Conservation (phyloP, 1,140 invertebrate species). For the Tyrophagus putrescentiae region DNA sequence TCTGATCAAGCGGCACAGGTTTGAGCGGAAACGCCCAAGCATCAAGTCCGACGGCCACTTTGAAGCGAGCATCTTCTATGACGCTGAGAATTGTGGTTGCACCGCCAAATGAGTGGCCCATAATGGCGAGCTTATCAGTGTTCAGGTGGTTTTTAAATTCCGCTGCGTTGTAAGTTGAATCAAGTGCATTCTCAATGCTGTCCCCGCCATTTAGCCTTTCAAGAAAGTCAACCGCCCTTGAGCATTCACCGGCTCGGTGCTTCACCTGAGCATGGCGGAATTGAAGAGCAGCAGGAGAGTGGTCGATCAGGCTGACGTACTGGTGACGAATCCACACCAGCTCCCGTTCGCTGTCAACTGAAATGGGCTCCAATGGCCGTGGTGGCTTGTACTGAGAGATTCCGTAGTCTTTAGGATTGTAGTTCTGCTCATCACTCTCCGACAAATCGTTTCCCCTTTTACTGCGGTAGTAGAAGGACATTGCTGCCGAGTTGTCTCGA, state of each 20-base stretch:
- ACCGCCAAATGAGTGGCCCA: constrained; percentile 54
- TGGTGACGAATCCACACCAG: not conserved
- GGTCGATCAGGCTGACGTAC: not conserved
- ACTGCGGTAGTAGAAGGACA: constrained; percentile 40
- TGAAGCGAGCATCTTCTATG: constrained; percentile 39
- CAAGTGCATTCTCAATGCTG: constrained; percentile 27
- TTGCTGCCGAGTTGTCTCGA: constrained; percentile 7
- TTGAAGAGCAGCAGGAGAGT: not conserved
- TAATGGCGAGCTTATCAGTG: constrained; percentile 38
- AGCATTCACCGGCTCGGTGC: not conserved
- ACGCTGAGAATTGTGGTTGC: constrained; percentile 43
- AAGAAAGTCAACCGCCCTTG: not conserved
- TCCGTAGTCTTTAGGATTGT: not conserved
- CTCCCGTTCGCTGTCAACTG: not conserved
- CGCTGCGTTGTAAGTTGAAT: constrained; percentile 34
- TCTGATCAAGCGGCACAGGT: not conserved
- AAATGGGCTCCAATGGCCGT: not conserved
- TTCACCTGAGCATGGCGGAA: not conserved
- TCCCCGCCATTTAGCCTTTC: not conserved
- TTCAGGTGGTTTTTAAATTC: constrained; percentile 42
- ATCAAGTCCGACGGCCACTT: constrained; percentile 18
- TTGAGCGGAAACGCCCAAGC: not conserved
- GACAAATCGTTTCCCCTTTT: no score
- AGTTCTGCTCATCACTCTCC: not conserved
- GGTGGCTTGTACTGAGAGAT: not conserved